Conservation (phyloP, 2,113 vertebrate species). For the Fregetta grallaria region DNA sequence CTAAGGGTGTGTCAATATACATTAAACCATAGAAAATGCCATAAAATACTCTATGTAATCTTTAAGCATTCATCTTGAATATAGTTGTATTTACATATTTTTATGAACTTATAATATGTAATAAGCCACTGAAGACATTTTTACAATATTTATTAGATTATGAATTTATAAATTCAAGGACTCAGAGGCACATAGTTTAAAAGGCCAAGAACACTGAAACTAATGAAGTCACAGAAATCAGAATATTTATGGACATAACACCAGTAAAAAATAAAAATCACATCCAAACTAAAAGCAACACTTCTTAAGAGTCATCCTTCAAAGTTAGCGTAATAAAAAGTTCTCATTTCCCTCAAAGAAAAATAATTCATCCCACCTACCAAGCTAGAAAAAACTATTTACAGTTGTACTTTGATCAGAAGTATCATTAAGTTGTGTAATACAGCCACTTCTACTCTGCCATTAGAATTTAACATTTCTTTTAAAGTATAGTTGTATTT, state of each 20-base stretch:
- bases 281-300: conserved; percentile 66
- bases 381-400: conserved; percentile 83
- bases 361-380: conserved; percentile 79
- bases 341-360: conserved; percentile 77
- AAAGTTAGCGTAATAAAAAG: conserved; percentile 78
- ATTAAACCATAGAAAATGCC: conserved; percentile 47
- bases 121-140: conserved; percentile 73
- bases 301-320: conserved; percentile 74
- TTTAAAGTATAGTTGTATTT: conserved; percentile 77
- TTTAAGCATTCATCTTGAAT: conserved; percentile 36
- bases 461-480: conserved; percentile 65
- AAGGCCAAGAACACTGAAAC: conserved; percentile 77
- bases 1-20: background rate
- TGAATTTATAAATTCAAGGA: conserved; percentile 82
- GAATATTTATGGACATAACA: conserved; percentile 70
- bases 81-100: conserved; percentile 61
- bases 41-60: conserved; percentile 53
- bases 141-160: conserved; percentile 83
- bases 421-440: conserved; percentile 60
- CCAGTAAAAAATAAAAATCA: conserved; percentile 76
- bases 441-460: conserved; percentile 62
- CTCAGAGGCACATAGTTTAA: conserved; percentile 81
- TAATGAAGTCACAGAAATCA: conserved; percentile 73
- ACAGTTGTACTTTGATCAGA: conserved; percentile 76
- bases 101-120: conserved; percentile 49